A percentile compares a stretch with the other conserved stretches of the same genome.
Evolutionary conservation across 2,113 vertebrate species (phyloP).

Genomic region (Hyla sarda): DNA sequence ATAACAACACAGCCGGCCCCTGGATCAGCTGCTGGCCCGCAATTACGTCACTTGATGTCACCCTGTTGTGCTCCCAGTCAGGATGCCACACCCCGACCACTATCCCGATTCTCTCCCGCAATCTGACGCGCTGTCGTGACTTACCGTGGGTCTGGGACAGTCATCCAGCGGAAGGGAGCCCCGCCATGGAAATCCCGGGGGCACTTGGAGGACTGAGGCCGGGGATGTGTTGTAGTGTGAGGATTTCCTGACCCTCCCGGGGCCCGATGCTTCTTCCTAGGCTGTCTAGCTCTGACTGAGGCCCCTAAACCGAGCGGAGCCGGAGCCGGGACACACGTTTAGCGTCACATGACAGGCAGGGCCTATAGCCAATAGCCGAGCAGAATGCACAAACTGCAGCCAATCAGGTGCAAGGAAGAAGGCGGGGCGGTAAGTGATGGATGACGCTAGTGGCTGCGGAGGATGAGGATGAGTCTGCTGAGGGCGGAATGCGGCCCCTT

Average conservation of each 20-base stretch:
- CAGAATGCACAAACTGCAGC: neutral
- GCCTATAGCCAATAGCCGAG: neutral
- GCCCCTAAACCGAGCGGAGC: neutral
- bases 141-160: conserved; percentile 17
- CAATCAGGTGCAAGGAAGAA: neutral
- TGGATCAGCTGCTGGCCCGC: neutral
- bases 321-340: neutral
- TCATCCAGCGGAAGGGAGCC: conserved; percentile 32
- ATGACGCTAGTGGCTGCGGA: conserved; percentile 16
- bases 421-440: neutral
- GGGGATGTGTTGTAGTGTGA: conserved; percentile 4
- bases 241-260: neutral
- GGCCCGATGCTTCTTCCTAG: conserved; percentile 28
- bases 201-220: neutral
- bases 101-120: neutral
- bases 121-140: conserved; percentile 24
- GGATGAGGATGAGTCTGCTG: conserved; percentile 21
- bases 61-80: neutral
- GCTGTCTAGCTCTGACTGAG: conserved; percentile 39
- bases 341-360: conserved; percentile 4
- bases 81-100: conserved; percentile 26
- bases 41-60: conserved; percentile 34
- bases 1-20: neutral
- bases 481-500: neutral
- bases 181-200: conserved; percentile 35